phyloP scores from a whole-genome alignment of 1,140 invertebrate genomes.

The Grapholita molesta region DNA sequence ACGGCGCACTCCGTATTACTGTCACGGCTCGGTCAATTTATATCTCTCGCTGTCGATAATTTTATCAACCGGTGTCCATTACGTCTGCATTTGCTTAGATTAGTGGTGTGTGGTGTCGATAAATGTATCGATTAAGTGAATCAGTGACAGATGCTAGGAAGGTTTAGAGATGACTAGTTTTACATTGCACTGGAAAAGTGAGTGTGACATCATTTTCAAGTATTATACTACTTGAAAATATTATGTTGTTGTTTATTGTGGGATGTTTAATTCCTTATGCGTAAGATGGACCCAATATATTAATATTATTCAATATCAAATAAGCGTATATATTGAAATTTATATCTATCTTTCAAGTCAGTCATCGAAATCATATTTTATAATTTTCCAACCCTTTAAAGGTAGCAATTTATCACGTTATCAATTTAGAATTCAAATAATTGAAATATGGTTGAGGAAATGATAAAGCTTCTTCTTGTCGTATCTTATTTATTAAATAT shows the following conservation, averaged over 20 bases:
- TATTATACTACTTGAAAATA: no score
- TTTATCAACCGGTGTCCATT: constrained; percentile 13
- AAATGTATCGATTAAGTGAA: no score
- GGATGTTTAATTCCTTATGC: no score
- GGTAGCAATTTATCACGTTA: background rate
- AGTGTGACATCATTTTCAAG: no score
- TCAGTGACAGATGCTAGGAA: no score
- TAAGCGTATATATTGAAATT: no score
- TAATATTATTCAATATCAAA: no score
- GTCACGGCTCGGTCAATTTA: constrained; percentile 9
- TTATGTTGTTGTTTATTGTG: no score
- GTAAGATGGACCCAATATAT: no score
- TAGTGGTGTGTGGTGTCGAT: background rate
- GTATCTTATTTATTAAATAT: background rate
- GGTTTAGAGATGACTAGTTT: no score
- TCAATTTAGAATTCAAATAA: background rate
- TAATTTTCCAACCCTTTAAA: background rate
- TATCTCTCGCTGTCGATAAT: constrained; percentile 2
- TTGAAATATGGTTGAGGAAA: background rate
- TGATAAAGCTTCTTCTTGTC: background rate
- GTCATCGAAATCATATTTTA: background rate
- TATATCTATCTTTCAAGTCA: no score
- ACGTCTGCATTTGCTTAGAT: constrained; percentile 10
- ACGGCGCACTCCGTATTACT: background rate
- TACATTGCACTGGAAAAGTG: no score